Conservation (phyloP, 2,888 invertebrate species). For the Ophonus ardosiacus region DNA sequence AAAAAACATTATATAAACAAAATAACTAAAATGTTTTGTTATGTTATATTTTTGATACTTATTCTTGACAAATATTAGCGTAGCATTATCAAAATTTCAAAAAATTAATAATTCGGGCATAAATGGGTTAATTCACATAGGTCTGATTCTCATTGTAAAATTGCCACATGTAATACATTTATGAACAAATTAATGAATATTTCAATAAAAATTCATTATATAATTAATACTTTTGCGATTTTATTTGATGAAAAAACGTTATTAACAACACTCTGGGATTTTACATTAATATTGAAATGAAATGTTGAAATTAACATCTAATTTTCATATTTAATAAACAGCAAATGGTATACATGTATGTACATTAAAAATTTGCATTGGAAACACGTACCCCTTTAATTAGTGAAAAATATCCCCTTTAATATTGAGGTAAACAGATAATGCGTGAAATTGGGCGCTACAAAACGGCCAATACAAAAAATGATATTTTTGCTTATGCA, state of each 20-base stretch:
- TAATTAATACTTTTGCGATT: neutral
- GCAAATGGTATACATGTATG: neutral
- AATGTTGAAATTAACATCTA: neutral
- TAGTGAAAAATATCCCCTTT: neutral
- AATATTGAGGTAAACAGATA: neutral
- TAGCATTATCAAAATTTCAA: too few relatives aligned
- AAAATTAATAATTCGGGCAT: too few relatives aligned
- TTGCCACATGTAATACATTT: too few relatives aligned
- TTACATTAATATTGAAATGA: neutral
- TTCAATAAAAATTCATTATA: neutral
- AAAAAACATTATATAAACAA: too few relatives aligned
- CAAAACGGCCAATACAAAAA: neutral
- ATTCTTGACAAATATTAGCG: too few relatives aligned
- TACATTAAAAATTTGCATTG: neutral
- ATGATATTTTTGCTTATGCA: neutral
- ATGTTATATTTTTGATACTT: too few relatives aligned
- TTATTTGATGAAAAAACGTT: neutral
- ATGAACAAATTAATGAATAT: too few relatives aligned
- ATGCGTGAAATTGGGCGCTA: neutral
- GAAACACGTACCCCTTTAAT: neutral
- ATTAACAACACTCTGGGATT: neutral
- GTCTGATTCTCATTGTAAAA: too few relatives aligned
- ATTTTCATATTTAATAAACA: neutral
- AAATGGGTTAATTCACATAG: too few relatives aligned
- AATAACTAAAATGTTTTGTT: too few relatives aligned